Percentiles rank a stretch among this genome's conserved stretches.
Evolutionary conservation across 2,113 vertebrate species (phyloP).

Genomic region (Ciconia boyciana): DNA sequence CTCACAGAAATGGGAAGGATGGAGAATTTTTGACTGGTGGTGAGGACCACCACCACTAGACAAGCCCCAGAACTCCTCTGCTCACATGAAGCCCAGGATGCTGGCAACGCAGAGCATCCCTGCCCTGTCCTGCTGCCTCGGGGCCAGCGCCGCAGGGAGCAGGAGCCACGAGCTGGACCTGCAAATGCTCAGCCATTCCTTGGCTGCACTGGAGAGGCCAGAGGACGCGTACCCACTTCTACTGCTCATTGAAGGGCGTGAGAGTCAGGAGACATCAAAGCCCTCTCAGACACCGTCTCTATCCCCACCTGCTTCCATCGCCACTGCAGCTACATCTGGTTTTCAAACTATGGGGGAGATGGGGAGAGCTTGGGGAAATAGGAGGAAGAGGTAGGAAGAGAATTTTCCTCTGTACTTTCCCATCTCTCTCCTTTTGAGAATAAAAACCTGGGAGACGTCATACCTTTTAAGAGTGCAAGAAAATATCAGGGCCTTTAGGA

Average conservation of each 20-base stretch:
- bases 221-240: neutral
- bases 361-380: neutral
- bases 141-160: accelerated
- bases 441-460: neutral
- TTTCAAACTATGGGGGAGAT: neutral
- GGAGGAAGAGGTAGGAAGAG: neutral
- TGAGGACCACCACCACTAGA: neutral
- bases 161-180: neutral
- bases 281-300: neutral
- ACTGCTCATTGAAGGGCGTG: accelerated
- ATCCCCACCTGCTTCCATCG: accelerated
- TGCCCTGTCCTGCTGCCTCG: neutral
- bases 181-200: neutral
- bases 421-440: neutral
- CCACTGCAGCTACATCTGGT: neutral
- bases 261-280: neutral
- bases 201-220: neutral
- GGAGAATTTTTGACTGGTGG: neutral
- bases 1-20: neutral
- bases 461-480: neutral
- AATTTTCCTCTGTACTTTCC: neutral
- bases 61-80: neutral
- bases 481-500: neutral
- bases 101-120: neutral
- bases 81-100: neutral